Evolutionary conservation across 1,140 invertebrate species (phyloP).

Genomic region (Drosophila erecta): DNA sequence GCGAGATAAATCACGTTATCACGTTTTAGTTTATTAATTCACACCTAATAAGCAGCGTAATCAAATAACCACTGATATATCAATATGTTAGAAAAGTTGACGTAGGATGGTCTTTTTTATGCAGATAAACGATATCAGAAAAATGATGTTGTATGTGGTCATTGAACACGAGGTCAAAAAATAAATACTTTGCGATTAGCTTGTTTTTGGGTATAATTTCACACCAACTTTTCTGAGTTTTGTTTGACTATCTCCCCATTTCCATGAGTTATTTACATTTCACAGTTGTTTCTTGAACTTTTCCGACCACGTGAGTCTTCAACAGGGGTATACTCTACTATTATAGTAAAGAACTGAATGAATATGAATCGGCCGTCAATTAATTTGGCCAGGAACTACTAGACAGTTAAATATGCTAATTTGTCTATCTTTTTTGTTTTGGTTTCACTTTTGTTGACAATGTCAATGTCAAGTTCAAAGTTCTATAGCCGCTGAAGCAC

Average conservation of each 20-base stretch:
- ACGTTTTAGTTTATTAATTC: constrained; percentile 21
- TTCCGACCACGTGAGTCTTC: background rate
- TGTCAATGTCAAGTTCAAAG: constrained; percentile 70
- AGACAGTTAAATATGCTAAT: constrained; percentile 47
- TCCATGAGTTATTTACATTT: constrained; percentile 12
- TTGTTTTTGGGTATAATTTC: background rate
- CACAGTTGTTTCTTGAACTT: constrained; percentile 9
- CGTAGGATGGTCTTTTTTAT: background rate
- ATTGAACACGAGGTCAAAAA: constrained; percentile 26
- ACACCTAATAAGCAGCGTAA: constrained; percentile 48
- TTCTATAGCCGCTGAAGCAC: constrained; percentile 12
- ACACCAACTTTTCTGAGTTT: background rate
- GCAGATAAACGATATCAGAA: constrained; percentile 31
- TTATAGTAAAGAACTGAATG: background rate
- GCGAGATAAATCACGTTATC: constrained; percentile 11
- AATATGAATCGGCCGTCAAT: background rate
- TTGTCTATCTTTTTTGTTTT: constrained; percentile 30
- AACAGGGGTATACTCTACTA: background rate
- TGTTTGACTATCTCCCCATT: background rate
- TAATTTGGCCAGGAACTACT: background rate
- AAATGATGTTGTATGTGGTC: constrained; percentile 43
- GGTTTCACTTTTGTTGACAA: constrained; percentile 37
- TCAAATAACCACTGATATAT: constrained; percentile 38
- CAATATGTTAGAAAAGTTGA: constrained; percentile 15
- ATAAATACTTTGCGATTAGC: constrained; percentile 8